These are phyloP conservation scores for Aphelocoma californica DNA, from an alignment of 2,797 vertebrate species.

Conservation along the genomic window DNA sequence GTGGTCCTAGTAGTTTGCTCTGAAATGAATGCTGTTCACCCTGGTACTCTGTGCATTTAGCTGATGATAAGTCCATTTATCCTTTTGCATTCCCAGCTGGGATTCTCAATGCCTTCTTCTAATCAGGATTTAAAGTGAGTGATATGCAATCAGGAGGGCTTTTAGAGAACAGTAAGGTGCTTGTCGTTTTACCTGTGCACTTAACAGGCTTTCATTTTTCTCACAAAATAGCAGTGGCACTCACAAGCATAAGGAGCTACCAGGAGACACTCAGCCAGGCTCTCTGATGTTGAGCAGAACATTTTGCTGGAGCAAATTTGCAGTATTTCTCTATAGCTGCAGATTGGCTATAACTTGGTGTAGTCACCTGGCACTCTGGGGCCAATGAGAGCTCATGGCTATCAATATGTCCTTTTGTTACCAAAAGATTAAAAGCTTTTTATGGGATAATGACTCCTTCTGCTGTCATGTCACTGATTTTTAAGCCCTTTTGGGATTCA, in stretches of 20 bases:
- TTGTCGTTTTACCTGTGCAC: neutral
- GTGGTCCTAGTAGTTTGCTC: neutral
- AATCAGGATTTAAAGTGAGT: conserved; percentile 51
- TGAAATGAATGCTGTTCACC: neutral
- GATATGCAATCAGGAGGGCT: conserved; percentile 45
- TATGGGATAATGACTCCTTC: neutral
- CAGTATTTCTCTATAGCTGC: neutral
- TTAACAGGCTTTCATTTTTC: neutral
- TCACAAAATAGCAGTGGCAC: neutral
- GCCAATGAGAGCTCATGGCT: neutral
- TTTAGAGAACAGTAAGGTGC: conserved; percentile 32
- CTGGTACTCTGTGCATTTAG: neutral
- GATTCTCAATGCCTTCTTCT: conserved; percentile 19
- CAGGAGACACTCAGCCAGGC: neutral
- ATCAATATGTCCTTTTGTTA: neutral
- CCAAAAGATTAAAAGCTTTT: neutral
- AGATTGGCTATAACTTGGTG: neutral
- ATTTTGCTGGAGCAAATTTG: conserved; percentile 1
- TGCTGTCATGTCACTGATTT: neutral
- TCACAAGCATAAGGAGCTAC: neutral
- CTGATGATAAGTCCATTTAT: conserved; percentile 28
- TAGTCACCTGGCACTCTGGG: neutral
- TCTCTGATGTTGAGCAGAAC: neutral
- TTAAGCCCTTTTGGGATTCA: neutral
- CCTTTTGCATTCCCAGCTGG: conserved; percentile 22